Evolutionary conservation across 2,113 vertebrate species (phyloP), one percentile per base, ranked within the genome.

Genomic region (Dromaius novaehollandiae): DNA sequence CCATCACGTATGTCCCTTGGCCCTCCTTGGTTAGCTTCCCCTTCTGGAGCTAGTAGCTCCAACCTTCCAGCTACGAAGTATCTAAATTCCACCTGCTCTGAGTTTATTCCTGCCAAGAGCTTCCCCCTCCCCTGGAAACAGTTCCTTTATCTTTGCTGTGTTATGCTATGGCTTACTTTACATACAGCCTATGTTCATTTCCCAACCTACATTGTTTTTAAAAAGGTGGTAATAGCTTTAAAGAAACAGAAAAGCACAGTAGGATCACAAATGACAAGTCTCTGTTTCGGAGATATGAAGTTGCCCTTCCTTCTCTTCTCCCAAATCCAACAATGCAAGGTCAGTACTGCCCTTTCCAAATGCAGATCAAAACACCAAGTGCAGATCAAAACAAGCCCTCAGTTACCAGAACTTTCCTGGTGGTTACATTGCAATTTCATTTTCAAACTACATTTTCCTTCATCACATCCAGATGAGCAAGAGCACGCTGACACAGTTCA

Each of bases 401-500:
- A 64, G 50, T 63, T 60, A 74, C 34, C 21, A 77, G 24, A 55
- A 73, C 60, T 86, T 78, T 76, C 25, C 86, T 78, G 40, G 32
- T 78, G 58, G 64, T 86, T 84, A 64, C 24, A 89, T 32, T 0
- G 0, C 73, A 82, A 44, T 51, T 86, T 82, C 63, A 38, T 38
- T 38, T 38, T 38, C 38, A 38, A 38, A 38, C 38, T 38, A 38
- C 8, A 38, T 38, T 38, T 38, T 88, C 51, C 85, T 85, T 32
- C 6, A 2, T 74, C 65, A 19, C 13, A 70, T 40, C 28, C 65
- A 70, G 77, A 92, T 12, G 14, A 93, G 55, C 30, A 78, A 77
- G 42, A 96, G 60, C 51, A 73, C 88, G 86, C 73, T 92, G 90
- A 95, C 90, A 95, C 55, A 92, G 34, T 74, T 11, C 60, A 90